phyloP scores from a whole-genome alignment of 2,113 vertebrate species.

The Cyprinodon tularosa region DNA sequence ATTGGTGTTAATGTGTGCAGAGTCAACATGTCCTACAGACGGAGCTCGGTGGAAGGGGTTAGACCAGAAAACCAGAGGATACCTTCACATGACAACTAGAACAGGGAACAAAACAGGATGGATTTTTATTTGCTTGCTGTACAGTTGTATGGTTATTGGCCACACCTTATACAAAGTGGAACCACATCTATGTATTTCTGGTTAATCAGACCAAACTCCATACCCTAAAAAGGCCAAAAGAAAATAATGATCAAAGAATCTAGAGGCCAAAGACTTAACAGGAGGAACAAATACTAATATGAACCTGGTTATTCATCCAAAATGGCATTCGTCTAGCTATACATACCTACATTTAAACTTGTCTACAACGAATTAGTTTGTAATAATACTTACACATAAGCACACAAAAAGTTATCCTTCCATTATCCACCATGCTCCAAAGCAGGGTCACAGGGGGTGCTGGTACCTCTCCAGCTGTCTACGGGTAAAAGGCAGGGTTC shows the following conservation, averaged over 20 bases:
- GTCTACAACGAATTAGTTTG: no score
- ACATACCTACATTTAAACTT: no score
- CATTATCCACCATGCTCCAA: no score
- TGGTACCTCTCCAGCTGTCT: no score
- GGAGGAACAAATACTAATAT: no score
- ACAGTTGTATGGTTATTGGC: constrained; percentile 4
- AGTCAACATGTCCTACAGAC: constrained; percentile 79
- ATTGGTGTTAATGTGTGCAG: constrained; percentile 75
- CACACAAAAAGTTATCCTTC: no score
- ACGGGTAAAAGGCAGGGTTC: no score
- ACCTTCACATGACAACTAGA: constrained; percentile 24
- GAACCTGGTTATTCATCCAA: no score
- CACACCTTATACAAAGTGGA: not conserved
- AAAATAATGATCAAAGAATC: not conserved
- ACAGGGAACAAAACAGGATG: constrained; percentile 6
- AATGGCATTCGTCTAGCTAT: no score
- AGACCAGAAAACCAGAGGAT: constrained; percentile 33
- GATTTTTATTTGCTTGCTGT: constrained; percentile 19
- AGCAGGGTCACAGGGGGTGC: no score
- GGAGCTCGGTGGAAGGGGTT: constrained; percentile 59
- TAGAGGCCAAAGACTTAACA: no score
- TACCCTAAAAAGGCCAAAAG: not conserved
- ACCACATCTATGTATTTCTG: not conserved
- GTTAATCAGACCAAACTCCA: not conserved
- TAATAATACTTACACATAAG: no score